Conservation (phyloP, 1,140 invertebrate genomes). For the Diachasma alloeum region DNA sequence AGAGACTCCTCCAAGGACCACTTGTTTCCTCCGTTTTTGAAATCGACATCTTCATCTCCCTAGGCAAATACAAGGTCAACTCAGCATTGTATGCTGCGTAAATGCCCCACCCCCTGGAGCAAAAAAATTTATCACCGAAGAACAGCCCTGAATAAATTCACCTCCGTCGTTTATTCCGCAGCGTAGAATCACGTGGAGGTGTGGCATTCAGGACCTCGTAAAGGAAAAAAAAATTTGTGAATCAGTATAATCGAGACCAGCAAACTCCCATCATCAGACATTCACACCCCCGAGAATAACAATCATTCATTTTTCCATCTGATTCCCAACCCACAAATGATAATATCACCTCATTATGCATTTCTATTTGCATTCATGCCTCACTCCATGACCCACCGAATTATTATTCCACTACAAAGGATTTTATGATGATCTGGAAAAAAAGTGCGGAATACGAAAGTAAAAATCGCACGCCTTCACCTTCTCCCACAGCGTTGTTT, state of each 20-base stretch:
- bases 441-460: neutral
- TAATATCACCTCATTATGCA: neutral
- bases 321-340: neutral
- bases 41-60: neutral
- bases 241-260: neutral
- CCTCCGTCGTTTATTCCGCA: neutral
- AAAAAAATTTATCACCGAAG: conserved; percentile 14
- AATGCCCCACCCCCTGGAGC: neutral
- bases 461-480: neutral
- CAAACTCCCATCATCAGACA: neutral
- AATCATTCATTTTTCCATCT: neutral
- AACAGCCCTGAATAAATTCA: conserved; percentile 19
- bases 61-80: conserved; percentile 9
- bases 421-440: neutral
- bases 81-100: neutral
- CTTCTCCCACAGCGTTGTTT: neutral
- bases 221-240: neutral
- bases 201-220: neutral
- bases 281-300: conserved; percentile 2
- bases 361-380: neutral
- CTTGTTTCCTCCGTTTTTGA: neutral
- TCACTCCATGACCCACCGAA: neutral
- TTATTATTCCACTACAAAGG: conserved; percentile 1
- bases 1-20: neutral
- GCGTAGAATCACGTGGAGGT: neutral